Conservation (phyloP, 2,888 invertebrate species). For the Gymnoscelis rufifasciata region DNA sequence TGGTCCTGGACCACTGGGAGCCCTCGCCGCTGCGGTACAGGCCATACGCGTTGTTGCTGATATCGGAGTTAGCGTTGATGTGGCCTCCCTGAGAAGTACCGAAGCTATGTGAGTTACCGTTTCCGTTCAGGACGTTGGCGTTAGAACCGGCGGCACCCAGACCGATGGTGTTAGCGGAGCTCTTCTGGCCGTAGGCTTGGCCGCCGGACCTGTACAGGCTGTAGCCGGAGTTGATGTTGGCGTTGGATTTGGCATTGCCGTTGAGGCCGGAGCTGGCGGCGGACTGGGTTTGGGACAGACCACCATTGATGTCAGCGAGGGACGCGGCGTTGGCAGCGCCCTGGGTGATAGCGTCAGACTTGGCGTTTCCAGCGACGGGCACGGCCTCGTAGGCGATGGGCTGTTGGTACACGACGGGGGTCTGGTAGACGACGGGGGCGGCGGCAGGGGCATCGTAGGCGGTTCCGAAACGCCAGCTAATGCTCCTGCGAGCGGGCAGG, state of each 20-base stretch:
- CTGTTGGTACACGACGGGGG: constrained; percentile 26
- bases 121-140: not conserved
- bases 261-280: constrained; percentile 26
- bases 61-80: constrained; percentile 30
- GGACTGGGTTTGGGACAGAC: constrained; percentile 12
- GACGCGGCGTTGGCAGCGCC: constrained; percentile 3
- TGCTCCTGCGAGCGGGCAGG: constrained; percentile 36
- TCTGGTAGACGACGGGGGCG: constrained; percentile 13
- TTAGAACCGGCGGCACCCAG: not conserved
- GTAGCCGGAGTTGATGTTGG: not conserved
- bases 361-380: constrained; percentile 20
- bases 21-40: constrained; percentile 17
- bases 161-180: constrained; percentile 1
- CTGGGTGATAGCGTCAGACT: constrained; percentile 5
- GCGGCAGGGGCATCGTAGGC: constrained; percentile 48
- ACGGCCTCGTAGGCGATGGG: constrained; percentile 6
- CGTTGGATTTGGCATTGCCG: constrained; percentile 21
- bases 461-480: constrained; percentile 65
- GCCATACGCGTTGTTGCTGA: constrained; percentile 33
- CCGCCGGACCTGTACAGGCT: not conserved
- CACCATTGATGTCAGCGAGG: constrained; percentile 41
- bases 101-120: not conserved
- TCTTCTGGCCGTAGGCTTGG: not conserved
- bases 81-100: constrained; percentile 19
- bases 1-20: constrained; percentile 35